Base-by-base conservation (phyloP, 2,797 vertebrate genomes). In the Diceros bicornis region DNA sequence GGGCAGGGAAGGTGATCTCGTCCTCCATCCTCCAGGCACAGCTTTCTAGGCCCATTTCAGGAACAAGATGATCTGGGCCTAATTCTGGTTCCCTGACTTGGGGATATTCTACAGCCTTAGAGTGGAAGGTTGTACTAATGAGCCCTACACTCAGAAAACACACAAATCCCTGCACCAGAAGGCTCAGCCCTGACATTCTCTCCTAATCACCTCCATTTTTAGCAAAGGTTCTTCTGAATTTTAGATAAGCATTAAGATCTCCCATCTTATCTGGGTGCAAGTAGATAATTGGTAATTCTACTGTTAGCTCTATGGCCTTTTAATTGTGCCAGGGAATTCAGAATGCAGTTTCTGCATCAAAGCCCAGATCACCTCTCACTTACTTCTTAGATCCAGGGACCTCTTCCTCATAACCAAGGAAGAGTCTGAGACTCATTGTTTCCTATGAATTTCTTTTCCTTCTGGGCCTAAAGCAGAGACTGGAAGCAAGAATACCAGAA, bases 101-200 rank as follows among this genome's bases (percentile, higher is more conserved):
- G 41, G 74, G 23, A 16, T 59, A 27, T 52, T 8, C 84, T 86
- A 8, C 6, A 85, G 21, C 2, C 78, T 75, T 41, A 69, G 32
- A 59, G n/a, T 50, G 59, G 29, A 79, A 25, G 32, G 9, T 21
- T 86, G 23, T 79, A 14, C 8, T 68, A 57, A 57, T 13, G 27
- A 88, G 66, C 14, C 11, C 85, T 81, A 9, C 17, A 41, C 27
- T 94, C 47, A 93, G 78, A 89, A 96, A 83, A 83, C n/a, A 89
- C 4, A 34, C 57, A 97, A 86, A 85, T 88, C 44, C 29, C 34
- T n/a, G 16, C 17, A 78, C 47, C 68, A 68, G 52, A 95, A 20
- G 29, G 21, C 57, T 74, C 47, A 14, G 34, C n/a, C 61, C 75
- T 29, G 52, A 57, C 12, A 21, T n/a, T 78, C 47, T 86, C 78